Conservation (phyloP, 2,113 vertebrate genomes). For the Eubucco bourcierii region DNA sequence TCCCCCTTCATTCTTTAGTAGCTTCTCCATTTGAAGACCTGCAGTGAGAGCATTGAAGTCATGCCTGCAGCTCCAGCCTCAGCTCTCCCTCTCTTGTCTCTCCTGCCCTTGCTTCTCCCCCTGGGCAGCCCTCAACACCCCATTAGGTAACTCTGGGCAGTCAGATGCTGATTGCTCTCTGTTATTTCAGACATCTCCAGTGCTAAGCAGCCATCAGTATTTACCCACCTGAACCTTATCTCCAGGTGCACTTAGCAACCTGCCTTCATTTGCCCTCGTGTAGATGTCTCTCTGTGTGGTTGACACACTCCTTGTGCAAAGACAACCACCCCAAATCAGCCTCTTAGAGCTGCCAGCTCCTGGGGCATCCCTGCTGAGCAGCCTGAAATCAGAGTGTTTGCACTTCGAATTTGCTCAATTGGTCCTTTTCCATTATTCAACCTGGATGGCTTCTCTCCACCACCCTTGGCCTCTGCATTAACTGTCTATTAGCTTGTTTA, state of each 20-base stretch:
- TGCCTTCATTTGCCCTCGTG: not conserved
- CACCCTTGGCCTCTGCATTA: conserved; percentile 63
- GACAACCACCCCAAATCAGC: conserved; percentile 12
- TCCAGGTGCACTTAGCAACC: not conserved
- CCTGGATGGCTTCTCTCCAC: conserved; percentile 48
- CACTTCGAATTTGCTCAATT: conserved; percentile 64
- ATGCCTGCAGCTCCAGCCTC: not conserved
- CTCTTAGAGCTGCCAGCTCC: not conserved
- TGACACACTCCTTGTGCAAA: not conserved
- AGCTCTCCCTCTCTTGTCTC: not conserved
- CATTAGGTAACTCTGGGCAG: not conserved
- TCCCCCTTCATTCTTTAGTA: not conserved
- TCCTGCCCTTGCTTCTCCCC: not conserved
- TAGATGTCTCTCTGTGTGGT: not conserved
- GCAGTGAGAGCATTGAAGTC: not conserved
- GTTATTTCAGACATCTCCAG: not conserved
- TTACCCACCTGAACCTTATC: conserved; percentile 66
- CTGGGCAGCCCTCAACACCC: not conserved
- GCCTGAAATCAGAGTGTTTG: conserved; percentile 70
- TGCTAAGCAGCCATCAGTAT: conserved; percentile 42
- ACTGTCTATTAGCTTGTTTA: conserved; percentile 73
- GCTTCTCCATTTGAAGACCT: not conserved
- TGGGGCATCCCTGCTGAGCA: not conserved
- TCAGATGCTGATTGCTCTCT: not conserved
- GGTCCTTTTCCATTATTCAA: conserved; percentile 69